Base-by-base conservation (phyloP, 2,113 vertebrate genomes). In the Lipophrys pholis region DNA sequence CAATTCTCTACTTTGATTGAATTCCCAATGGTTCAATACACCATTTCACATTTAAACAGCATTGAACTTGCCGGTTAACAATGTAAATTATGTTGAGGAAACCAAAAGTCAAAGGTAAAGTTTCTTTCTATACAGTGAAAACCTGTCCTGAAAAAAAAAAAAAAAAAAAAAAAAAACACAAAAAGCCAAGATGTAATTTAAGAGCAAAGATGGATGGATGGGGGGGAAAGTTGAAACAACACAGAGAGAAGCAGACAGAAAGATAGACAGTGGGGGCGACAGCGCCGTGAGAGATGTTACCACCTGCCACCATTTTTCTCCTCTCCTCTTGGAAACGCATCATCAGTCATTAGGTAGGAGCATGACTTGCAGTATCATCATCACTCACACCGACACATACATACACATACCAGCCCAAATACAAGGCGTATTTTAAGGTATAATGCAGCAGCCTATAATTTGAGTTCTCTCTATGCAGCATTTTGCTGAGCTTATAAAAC, bases 401-500 rank as follows among this genome's bases (percentile, higher is more conserved):
- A 54, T 39, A 67, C 69, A 73, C 66, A 80, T 70, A 74, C 50
- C 61, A 40, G 45, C 64, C 72, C 65, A 81, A 76, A 86, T 76
- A 84, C 68, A 74, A 70, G 73, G 72, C 62, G 77, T 91, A 87
- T 91, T 91, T 87, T 88, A 87, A 88, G 84, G 84, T 84, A 73
- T 89, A 89, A 91, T 90, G 80, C 87, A 87, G 79, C 66, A 11
- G 62, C 74, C 81, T 77, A 87, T 90, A 87, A 91, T 91, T 83
- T 87, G 69, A 87, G 78, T 80, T 86, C 73, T 58, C 82, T 91
- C 84, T 70, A 86, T 83, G 82, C 87, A 84, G 87, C 80, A 73
- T 90, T 92, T 86, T 90, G 82, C 82, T 87, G 88, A 88, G 86
- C 87, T 89, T 90, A 87, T 87, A 94, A 93, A 91, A 90, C 84